Conservation (phyloP, 1,140 invertebrate species). For the Zaprionus nigranus region DNA sequence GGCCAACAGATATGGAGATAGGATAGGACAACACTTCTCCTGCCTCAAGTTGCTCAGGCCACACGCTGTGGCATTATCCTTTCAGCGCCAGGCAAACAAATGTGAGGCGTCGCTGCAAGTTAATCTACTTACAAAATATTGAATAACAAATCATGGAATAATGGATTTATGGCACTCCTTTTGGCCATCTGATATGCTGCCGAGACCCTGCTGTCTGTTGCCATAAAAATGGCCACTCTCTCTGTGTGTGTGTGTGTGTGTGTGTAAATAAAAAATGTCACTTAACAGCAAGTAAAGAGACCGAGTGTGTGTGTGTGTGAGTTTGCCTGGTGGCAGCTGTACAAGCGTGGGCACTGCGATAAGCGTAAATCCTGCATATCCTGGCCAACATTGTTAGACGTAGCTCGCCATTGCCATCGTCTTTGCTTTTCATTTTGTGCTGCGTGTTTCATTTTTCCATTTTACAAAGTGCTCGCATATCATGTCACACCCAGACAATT, state of each 20-base stretch:
- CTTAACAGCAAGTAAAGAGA: conserved; percentile 45
- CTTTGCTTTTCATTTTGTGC: conserved; percentile 50
- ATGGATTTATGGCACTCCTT: conserved; percentile 80
- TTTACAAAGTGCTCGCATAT: conserved; percentile 84
- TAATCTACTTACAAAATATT: conserved; percentile 84
- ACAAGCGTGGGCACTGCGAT: conserved; percentile 53
- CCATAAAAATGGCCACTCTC: conserved; percentile 28
- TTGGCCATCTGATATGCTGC: conserved; percentile 71
- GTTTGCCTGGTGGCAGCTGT: conserved; percentile 34
- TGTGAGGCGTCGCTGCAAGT: conserved; percentile 71
- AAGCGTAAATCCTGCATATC: conserved; percentile 78
- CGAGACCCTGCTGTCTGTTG: conserved; percentile 53
- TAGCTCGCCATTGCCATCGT: conserved; percentile 27
- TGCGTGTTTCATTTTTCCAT: conserved; percentile 73
- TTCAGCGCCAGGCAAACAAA: conserved; percentile 70
- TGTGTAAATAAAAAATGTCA: conserved; percentile 73
- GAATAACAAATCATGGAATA: conserved; percentile 84
- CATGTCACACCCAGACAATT: conserved; percentile 81
- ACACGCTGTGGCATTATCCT: conserved; percentile 64
- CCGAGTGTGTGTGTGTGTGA: not conserved
- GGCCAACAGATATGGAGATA: conserved; percentile 26
- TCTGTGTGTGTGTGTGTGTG: conserved; percentile 10
- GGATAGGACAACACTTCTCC: too few species aligned
- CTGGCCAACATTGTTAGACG: conserved; percentile 65
- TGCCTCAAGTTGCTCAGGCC: not conserved